Percentiles rank a stretch among this genome's conserved stretches.
Conservation (phyloP, 1,140 invertebrate species). For the Metaphire vulgaris region DNA sequence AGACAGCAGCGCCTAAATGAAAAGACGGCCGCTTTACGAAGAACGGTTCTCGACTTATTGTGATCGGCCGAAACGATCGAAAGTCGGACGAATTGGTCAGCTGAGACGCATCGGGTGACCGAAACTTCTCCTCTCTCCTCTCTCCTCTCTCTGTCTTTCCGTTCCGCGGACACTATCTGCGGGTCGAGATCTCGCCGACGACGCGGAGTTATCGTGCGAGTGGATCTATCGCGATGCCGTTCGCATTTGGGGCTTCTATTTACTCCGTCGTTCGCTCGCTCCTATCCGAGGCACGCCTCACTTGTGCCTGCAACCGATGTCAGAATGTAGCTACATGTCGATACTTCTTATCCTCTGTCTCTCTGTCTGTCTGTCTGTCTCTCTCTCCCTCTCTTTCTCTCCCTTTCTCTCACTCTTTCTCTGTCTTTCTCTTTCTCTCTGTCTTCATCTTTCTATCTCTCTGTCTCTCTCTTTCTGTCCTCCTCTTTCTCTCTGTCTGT, state of each 20-base stretch:
- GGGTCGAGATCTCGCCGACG: neutral
- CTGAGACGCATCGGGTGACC: neutral
- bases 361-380: conserved; percentile 4
- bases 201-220: neutral
- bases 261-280: neutral
- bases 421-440: too few relatives aligned
- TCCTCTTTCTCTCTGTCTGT: too few relatives aligned
- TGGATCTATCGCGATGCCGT: neutral
- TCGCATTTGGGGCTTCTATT: neutral
- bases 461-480: neutral
- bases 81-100: neutral
- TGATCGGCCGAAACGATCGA: neutral
- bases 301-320: neutral
- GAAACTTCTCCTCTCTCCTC: too few relatives aligned
- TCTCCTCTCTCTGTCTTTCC: too few relatives aligned
- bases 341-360: neutral
- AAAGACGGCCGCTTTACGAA: neutral
- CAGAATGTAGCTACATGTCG: neutral
- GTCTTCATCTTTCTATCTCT: too few relatives aligned
- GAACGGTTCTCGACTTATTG: neutral
- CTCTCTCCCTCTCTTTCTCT: neutral
- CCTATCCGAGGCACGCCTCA: neutral
- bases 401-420: conserved; percentile 11
- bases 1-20: neutral
- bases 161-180: neutral